Evolutionary conservation across 64 coral and sea anemone genomes (phyloP).

Genomic region (Hydrozoanthus tunicans): DNA sequence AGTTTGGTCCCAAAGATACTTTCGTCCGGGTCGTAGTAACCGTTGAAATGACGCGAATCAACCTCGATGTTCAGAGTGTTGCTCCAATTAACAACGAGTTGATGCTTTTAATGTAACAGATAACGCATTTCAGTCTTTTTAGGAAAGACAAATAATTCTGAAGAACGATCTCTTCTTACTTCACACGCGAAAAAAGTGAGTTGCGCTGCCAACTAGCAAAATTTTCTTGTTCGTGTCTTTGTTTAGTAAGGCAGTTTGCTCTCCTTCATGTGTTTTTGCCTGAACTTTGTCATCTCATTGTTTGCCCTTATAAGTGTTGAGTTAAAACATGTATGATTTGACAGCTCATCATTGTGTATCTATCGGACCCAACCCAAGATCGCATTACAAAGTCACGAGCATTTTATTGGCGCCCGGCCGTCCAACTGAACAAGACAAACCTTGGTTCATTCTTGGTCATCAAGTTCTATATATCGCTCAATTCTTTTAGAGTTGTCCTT

Average conservation of each 20-base stretch:
- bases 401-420: not conserved
- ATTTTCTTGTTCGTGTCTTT: not conserved
- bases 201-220: not conserved
- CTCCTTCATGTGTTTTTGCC: not conserved
- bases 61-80: not conserved
- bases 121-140: not conserved
- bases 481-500: too few relatives aligned
- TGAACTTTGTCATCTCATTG: not conserved
- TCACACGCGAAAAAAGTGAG: not conserved
- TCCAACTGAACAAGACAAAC: too few relatives aligned
- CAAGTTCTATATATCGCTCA: too few relatives aligned
- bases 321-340: not conserved
- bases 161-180: not conserved
- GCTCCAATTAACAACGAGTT: not conserved
- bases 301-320: not conserved
- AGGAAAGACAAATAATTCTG: not conserved
- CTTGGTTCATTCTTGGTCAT: too few relatives aligned
- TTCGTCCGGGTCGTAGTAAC: not conserved
- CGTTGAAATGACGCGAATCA: not conserved
- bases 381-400: constrained; percentile 43
- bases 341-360: not conserved
- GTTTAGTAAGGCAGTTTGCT: not conserved
- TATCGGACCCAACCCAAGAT: constrained; percentile 7
- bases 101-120: not conserved
- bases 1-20: not conserved